These are phyloP conservation scores for Pseudococcus viburni DNA, from an alignment of 2,888 invertebrate species.

Conservation along the genomic window DNA sequence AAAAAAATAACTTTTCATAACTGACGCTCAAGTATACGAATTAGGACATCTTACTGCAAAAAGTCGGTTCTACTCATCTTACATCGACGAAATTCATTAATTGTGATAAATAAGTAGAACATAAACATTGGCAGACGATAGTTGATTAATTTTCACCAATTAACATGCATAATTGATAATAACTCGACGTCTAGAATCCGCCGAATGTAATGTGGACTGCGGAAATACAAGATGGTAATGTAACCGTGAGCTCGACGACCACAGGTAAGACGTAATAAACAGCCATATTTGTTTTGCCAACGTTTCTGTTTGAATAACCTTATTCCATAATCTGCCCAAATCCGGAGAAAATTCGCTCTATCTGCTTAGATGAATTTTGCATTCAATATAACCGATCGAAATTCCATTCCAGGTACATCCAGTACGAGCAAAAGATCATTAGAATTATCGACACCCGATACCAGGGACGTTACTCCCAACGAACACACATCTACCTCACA, in stretches of 20 bases:
- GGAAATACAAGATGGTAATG: constrained; percentile 52
- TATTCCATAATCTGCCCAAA: neutral
- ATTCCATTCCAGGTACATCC: constrained; percentile 33
- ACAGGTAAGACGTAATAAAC: constrained; percentile 49
- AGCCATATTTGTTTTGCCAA: constrained; percentile 53
- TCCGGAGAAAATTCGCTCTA: neutral
- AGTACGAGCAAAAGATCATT: constrained; percentile 9
- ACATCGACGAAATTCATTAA: constrained; percentile 40
- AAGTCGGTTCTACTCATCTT: neutral
- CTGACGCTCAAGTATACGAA: neutral
- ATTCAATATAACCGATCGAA: neutral
- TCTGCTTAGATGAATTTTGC: neutral
- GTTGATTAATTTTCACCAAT: constrained; percentile 49
- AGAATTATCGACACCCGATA: neutral
- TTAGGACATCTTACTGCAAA: neutral
- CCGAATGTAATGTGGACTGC: constrained; percentile 61
- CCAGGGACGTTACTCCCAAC: neutral
- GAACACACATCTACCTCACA: constrained; percentile 8
- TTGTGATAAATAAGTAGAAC: constrained; percentile 58
- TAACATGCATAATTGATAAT: constrained; percentile 55
- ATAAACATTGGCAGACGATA: constrained; percentile 50
- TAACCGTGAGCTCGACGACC: constrained; percentile 53
- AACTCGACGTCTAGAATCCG: neutral
- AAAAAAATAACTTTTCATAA: neutral
- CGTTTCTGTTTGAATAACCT: constrained; percentile 35